Conservation (phyloP, 1,140 invertebrate genomes). For the Vollenhovia emeryi region DNA sequence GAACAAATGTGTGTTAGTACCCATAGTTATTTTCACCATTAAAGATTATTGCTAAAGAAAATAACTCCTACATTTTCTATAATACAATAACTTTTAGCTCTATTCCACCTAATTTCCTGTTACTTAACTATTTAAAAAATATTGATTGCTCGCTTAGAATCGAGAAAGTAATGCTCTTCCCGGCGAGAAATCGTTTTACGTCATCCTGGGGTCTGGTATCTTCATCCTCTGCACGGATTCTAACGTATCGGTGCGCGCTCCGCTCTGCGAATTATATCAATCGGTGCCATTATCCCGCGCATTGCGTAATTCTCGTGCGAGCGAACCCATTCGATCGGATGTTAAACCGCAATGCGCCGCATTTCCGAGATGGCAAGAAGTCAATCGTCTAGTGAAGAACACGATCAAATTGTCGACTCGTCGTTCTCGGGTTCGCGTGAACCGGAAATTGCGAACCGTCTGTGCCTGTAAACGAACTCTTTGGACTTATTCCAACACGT, state of each 20-base stretch:
- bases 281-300: slow-evolving; percentile 46
- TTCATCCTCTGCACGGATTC: slow-evolving; percentile 12
- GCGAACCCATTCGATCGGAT: slow-evolving; percentile 39
- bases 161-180: slow-evolving; percentile 21
- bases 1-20: neutral
- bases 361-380: slow-evolving; percentile 65
- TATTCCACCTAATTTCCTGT: slow-evolving; percentile 30
- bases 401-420: slow-evolving; percentile 51
- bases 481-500: slow-evolving; percentile 41
- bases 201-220: neutral
- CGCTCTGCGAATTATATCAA: slow-evolving; percentile 36
- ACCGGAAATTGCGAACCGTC: slow-evolving; percentile 55
- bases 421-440: slow-evolving; percentile 13
- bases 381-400: slow-evolving; percentile 47
- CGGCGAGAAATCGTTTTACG: neutral
- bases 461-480: slow-evolving; percentile 47
- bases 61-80: neutral
- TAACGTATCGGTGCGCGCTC: neutral
- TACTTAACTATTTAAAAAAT: slow-evolving; percentile 14
- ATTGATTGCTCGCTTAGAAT: slow-evolving; percentile 1
- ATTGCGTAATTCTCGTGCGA: slow-evolving; percentile 54
- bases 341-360: slow-evolving; percentile 5
- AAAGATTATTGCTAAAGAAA: neutral
- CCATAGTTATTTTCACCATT: neutral
- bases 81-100: neutral